A percentile compares a stretch with the other conserved stretches of the same genome.
Evolutionary conservation across 1,140 invertebrate species (phyloP).

Genomic region (Phthorimaea operculella): DNA sequence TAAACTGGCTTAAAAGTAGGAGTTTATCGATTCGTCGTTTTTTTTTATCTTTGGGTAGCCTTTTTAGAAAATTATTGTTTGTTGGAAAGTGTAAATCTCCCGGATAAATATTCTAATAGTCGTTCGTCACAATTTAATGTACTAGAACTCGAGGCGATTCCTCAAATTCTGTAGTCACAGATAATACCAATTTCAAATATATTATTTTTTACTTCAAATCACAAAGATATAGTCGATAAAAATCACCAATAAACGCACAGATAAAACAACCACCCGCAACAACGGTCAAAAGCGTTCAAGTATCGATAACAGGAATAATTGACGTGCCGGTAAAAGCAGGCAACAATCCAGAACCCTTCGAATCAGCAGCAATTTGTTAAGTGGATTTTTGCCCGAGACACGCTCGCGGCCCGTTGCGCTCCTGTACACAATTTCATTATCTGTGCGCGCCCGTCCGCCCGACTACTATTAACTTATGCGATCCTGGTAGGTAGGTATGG

Average conservation of each 20-base stretch:
- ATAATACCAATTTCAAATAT: no score
- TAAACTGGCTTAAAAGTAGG: no score
- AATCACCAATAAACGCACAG: neutral
- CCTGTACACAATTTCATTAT: constrained; percentile 68
- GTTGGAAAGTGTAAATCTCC: no score
- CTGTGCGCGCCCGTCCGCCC: constrained; percentile 40
- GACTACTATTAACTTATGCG: constrained; percentile 60
- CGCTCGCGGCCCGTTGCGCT: constrained; percentile 63
- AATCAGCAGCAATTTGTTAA: constrained; percentile 69
- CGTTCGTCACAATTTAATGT: no score
- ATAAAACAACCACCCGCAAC: constrained; percentile 5
- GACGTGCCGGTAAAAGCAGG: constrained; percentile 58
- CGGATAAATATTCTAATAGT: no score
- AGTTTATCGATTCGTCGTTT: no score
- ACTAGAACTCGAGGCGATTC: no score
- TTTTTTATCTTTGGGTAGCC: no score
- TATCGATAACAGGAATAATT: constrained; percentile 59
- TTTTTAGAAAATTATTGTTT: no score
- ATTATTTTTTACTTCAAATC: no score
- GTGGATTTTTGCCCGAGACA: constrained; percentile 67
- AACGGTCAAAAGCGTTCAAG: constrained; percentile 30
- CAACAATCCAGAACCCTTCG: constrained; percentile 65
- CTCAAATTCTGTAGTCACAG: no score
- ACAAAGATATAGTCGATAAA: no score
- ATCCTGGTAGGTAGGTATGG: constrained; percentile 47